Evolutionary conservation across 2,113 vertebrate species (phyloP), one percentile per base, ranked within the genome.

Genomic region (Apaloderma vittatum): DNA sequence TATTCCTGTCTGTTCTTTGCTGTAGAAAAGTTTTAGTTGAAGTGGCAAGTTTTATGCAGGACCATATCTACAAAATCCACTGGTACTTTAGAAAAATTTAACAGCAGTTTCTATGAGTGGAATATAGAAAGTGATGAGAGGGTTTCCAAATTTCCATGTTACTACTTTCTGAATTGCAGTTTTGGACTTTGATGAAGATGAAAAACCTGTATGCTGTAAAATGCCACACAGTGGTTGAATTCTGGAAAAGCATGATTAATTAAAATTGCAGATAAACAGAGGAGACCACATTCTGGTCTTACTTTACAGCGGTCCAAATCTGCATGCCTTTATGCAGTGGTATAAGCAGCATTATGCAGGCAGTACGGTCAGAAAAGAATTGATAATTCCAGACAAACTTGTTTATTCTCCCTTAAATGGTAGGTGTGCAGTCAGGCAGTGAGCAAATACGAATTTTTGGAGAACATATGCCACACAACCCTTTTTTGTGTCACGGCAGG

Each of bases 401-500:
- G 10, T 65, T 61, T 55, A 15, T 66, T 73, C 18, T 66, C 29
- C 27, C 18, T 61, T 76, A 51, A 66, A 36, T 6, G 7, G 54
- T 32, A 83, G 3, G 13, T 8, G 9, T 45, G 55, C 17, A 12
- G 20, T 82, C 30, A 65, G 9, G 23, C 24, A 43, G 57, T 34
- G 34, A 65, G 32, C 9, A 76, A 80, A 57, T 52, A 43, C 0
- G 0, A 37, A 27, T 65, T 63, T 65, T 43, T 65, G 46, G 40
- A 84, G 63, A 71, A 61, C 57, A 77, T 46, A 5, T 6, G 57
- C 46, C 13, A 32, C 19, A 11, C 8, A 52, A 12, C 10, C 20
- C 9, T 19, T 48, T 52, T 37, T 12, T 52, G 0, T 37, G 37
- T 22, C 49, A 10, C 0, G 6, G 12, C 46, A n/a, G 8, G 11